These are phyloP conservation scores for Anhinga anhinga DNA, from an alignment of 2,113 vertebrate species.

Conservation along the genomic window DNA sequence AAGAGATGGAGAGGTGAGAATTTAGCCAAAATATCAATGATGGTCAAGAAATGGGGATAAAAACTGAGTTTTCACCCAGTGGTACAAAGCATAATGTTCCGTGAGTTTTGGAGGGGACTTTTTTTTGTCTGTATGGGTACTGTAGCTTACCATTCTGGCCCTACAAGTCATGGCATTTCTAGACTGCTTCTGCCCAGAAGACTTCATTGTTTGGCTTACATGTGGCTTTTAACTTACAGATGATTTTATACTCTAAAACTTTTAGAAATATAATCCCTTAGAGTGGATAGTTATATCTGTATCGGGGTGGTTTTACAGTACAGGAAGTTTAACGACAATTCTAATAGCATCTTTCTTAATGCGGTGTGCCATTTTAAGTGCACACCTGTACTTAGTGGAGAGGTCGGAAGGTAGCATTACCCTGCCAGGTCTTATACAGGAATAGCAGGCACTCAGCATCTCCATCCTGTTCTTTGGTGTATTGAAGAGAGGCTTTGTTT, in stretches of 20 bases:
- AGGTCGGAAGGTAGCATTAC: background rate
- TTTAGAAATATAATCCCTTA: background rate
- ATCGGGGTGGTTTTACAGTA: background rate
- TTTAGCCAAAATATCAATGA: background rate
- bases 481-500: background rate
- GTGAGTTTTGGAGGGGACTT: background rate
- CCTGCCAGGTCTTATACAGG: background rate
- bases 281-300: background rate
- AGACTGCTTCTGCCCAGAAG: background rate
- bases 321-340: background rate
- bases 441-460: background rate
- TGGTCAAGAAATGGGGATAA: background rate
- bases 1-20: background rate
- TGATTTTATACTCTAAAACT: background rate
- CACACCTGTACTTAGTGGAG: background rate
- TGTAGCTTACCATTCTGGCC: background rate
- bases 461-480: background rate
- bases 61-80: background rate
- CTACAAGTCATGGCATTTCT: background rate
- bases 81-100: background rate
- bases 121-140: fast-evolving
- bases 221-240: background rate
- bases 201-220: background rate
- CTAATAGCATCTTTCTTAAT: background rate
- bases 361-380: background rate